phyloP scores from a whole-genome alignment of 2,888 invertebrate genomes.

The Tortrix viridana region DNA sequence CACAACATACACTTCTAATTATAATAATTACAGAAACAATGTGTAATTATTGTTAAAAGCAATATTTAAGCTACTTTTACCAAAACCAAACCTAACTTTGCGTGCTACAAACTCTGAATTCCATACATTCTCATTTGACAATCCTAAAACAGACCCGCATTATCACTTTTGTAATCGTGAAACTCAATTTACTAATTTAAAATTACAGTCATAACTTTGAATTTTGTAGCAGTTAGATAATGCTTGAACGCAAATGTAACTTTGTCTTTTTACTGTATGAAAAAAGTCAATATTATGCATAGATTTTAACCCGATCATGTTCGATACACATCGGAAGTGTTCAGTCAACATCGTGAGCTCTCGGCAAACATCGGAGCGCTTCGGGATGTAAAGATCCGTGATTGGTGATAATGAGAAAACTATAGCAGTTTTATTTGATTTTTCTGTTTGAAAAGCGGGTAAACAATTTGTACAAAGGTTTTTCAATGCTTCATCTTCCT shows the following conservation, averaged over 20 bases:
- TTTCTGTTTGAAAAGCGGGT: slow-evolving; percentile 38
- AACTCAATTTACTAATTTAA: slow-evolving; percentile 17
- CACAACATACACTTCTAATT: slow-evolving; percentile 40
- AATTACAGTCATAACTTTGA: neutral
- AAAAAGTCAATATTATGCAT: slow-evolving; percentile 48
- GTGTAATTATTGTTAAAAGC: slow-evolving; percentile 42
- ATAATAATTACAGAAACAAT: slow-evolving; percentile 48
- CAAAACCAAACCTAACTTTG: slow-evolving; percentile 4
- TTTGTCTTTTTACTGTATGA: slow-evolving; percentile 39
- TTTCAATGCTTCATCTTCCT: neutral
- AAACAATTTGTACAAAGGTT: slow-evolving; percentile 1
- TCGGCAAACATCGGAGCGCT: slow-evolving; percentile 35
- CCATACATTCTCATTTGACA: neutral
- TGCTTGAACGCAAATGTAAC: neutral
- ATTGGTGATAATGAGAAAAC: slow-evolving; percentile 54
- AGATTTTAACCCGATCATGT: slow-evolving; percentile 53
- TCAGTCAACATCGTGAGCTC: slow-evolving; percentile 42
- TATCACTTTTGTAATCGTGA: slow-evolving; percentile 12
- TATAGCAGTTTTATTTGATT: slow-evolving; percentile 43
- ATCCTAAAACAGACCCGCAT: neutral
- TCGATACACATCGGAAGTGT: slow-evolving; percentile 39
- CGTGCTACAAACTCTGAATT: neutral
- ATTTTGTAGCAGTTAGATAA: neutral
- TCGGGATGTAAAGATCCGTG: slow-evolving; percentile 9
- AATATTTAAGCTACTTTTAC: slow-evolving; percentile 43